phyloP scores from a whole-genome alignment of 2,113 vertebrate genomes.

The Cyprinodon brontotheroides region DNA sequence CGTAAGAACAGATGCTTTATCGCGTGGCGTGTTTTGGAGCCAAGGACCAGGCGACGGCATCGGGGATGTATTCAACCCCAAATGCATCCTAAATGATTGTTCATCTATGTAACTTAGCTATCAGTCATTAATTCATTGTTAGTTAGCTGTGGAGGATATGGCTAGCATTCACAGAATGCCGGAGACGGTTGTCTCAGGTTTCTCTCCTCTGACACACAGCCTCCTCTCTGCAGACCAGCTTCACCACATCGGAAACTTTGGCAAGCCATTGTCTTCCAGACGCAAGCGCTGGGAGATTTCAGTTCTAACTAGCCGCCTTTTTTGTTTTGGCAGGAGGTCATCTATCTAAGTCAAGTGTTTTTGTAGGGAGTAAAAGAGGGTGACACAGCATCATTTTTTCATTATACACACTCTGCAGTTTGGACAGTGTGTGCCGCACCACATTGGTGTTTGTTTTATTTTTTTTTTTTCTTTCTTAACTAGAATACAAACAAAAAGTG shows the following conservation, averaged over 20 bases:
- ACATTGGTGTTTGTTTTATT: not conserved
- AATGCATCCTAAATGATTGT: conserved; percentile 69
- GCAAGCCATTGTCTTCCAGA: conserved; percentile 53
- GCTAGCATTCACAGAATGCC: conserved; percentile 43
- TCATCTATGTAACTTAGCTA: conserved; percentile 62
- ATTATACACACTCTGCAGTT: not conserved
- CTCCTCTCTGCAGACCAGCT: conserved; percentile 25
- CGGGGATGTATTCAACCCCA: conserved; percentile 22
- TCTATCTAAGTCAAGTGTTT: conserved; percentile 30
- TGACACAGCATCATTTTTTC: conserved; percentile 44
- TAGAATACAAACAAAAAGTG: not conserved
- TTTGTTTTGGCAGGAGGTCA: conserved; percentile 57
- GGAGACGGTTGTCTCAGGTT: conserved; percentile 58
- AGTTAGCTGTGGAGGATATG: conserved; percentile 49
- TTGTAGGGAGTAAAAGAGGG: conserved; percentile 20
- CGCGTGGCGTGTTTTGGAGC: conserved; percentile 1
- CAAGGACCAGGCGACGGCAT: conserved; percentile 12
- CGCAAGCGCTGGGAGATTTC: conserved; percentile 37
- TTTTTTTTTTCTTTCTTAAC: conserved; percentile 8
- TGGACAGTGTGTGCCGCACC: not conserved
- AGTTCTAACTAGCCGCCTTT: conserved; percentile 22
- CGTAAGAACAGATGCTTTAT: not conserved
- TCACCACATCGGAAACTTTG: conserved; percentile 44
- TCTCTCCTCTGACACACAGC: conserved; percentile 39
- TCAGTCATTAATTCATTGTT: conserved; percentile 73